A percentile compares a stretch with the other conserved stretches of the same genome.
These are phyloP conservation scores for Podiceps cristatus DNA, from an alignment of 2,113 vertebrate species.

Conservation along the genomic window DNA sequence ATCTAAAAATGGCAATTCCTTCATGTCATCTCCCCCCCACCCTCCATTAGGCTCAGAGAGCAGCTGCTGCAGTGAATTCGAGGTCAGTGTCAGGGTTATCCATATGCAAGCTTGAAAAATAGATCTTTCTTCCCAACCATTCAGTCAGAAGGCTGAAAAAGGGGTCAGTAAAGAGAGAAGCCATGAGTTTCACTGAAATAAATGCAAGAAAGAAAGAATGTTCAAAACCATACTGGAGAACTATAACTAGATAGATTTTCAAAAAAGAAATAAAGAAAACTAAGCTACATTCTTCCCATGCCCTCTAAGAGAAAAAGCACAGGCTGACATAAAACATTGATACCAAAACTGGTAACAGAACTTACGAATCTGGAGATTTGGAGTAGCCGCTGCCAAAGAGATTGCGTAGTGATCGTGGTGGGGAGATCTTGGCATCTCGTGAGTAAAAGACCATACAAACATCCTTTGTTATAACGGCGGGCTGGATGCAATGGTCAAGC, in stretches of 20 bases:
- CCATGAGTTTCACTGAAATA: background rate
- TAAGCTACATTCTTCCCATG: background rate
- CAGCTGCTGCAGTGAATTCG: background rate
- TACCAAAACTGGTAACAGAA: accelerated
- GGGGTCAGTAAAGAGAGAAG: background rate
- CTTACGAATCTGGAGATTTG: constrained; percentile 93
- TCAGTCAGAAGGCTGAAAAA: background rate
- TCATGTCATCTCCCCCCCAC: background rate
- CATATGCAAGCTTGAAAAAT: background rate
- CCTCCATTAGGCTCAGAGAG: background rate
- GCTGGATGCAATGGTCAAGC: constrained; percentile 99
- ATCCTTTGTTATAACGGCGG: constrained; percentile 97
- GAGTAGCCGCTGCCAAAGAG: constrained; percentile 97
- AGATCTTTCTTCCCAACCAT: background rate
- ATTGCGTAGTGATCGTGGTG: constrained; percentile 92
- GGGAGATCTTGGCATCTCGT: constrained; percentile 93
- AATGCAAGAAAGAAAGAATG: background rate
- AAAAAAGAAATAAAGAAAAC: background rate
- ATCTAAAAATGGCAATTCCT: background rate
- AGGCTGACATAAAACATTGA: accelerated
- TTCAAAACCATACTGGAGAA: background rate
- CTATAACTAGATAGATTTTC: background rate
- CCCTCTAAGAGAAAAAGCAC: background rate
- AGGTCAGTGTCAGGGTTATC: background rate
- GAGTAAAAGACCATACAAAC: constrained; percentile 99